Evolutionary conservation across 2,797 vertebrate genomes (phyloP).

Genomic region (Brachymystax lenok): DNA sequence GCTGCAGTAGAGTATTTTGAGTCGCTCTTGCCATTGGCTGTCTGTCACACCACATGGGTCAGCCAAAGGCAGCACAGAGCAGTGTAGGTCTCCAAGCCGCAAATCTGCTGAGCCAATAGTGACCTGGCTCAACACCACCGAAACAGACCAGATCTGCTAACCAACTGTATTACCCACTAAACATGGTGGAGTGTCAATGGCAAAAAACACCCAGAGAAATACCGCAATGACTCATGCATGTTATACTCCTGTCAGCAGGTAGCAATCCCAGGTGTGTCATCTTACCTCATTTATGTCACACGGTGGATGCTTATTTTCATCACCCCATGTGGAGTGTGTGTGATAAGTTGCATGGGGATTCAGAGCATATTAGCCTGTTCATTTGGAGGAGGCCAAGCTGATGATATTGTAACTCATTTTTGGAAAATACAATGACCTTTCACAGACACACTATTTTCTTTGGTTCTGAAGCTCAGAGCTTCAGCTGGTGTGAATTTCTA

Average conservation of each 20-base stretch:
- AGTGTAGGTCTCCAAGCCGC: too few species aligned
- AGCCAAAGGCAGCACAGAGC: background rate
- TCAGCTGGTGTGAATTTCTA: conserved; percentile 86
- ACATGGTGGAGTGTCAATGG: background rate
- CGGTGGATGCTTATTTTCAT: conserved; percentile 1
- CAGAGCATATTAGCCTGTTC: background rate
- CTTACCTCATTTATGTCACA: conserved; percentile 13
- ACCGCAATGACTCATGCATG: conserved; percentile 5
- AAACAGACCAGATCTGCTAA: background rate
- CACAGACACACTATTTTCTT: conserved; percentile 9
- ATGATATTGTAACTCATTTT: background rate
- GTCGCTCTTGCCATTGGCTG: background rate
- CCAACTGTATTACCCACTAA: background rate
- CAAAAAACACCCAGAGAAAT: background rate
- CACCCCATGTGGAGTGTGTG: background rate
- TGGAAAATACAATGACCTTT: background rate
- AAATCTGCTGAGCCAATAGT: too few species aligned
- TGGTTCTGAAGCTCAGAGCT: conserved; percentile 67
- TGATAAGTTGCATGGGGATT: background rate
- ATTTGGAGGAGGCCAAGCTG: background rate
- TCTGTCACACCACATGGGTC: background rate
- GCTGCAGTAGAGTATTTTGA: background rate
- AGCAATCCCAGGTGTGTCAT: conserved; percentile 20
- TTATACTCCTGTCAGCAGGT: conserved; percentile 22
- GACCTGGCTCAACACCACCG: background rate